A percentile compares a stretch with the other conserved stretches of the same genome.
These are phyloP conservation scores for Rattus rattus DNA, from an alignment of 2,113 vertebrate species.

Conservation along the genomic window DNA sequence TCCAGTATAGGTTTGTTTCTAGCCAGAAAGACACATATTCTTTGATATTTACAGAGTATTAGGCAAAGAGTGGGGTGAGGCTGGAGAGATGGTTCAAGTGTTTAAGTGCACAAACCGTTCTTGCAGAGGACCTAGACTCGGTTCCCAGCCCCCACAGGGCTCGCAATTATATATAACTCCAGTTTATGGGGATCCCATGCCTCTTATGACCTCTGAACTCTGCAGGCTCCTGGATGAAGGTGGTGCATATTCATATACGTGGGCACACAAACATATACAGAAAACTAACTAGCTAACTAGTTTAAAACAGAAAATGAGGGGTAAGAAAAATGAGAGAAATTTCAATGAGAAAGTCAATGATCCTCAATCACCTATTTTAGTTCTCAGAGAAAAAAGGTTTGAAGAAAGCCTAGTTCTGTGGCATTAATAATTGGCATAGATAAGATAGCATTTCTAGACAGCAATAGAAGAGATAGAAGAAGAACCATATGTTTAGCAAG, in stretches of 20 bases:
- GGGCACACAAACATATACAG: background rate
- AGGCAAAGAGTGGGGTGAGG: background rate
- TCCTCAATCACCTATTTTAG: background rate
- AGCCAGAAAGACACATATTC: background rate
- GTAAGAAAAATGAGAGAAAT: conserved; percentile 11
- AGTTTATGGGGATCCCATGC: too few relatives aligned
- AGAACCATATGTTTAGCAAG: conserved; percentile 9
- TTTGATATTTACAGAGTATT: background rate
- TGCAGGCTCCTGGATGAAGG: background rate
- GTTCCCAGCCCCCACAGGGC: background rate
- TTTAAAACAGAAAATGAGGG: background rate
- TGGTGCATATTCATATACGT: background rate
- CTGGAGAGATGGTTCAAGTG: background rate
- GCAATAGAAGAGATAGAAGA: conserved; percentile 14
- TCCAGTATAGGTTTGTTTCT: background rate
- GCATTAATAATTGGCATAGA: background rate
- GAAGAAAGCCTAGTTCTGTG: background rate
- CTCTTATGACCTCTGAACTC: background rate
- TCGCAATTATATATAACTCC: background rate
- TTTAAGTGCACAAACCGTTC: background rate
- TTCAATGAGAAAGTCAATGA: background rate
- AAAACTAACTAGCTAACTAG: background rate
- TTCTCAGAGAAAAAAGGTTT: conserved; percentile 33
- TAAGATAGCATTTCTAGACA: background rate
- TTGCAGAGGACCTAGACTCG: background rate